Base-by-base conservation (phyloP, 2,797 vertebrate species). In the Mormyrops attenuatus region DNA sequence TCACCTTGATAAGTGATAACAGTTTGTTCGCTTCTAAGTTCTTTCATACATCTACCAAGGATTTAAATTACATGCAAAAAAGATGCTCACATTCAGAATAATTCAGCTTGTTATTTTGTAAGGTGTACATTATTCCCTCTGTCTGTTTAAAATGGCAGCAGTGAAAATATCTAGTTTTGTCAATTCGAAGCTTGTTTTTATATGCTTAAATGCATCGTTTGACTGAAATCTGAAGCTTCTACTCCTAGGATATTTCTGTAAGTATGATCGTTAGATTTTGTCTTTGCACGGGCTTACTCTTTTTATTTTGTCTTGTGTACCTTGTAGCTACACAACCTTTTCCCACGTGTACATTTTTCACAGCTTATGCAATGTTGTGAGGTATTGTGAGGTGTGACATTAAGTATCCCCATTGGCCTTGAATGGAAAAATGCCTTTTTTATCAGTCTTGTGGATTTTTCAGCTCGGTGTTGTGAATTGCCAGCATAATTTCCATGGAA, bases 401-500 rank as follows among this genome's bases (percentile, higher is more conserved):
- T 11, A 80, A 80, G 17, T 47, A 6, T 44, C 73, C 30, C 57
- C 41, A 63, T 50, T 55, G 82, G 84, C 80, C 53, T 60, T 66
- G 88, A 85, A 52, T 26, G 57, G 80, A 47, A 17, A 85, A 89
- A 85, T 63, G 80, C 34, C 77, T 47, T 22, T 89, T 84, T 89
- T 89, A 22, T 63, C 77, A 26, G 22, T 8, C 73, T 89, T 41
- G 41, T 57, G 44, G 60, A 85, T 86, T 63, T 69, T 63, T 89
- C 55, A 86, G 26, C 17, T 49, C 49, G 6, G 34, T 57, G 34
- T 47, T 30, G 7, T 47, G 52, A 73, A 47, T 77, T 77, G 34
- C 34, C 53, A 47, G 53, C 13, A 52, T 77, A 53, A 89, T 89
- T 89, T 88, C 89, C 89, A 87, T 88, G 89, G 85, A 89, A 89